These are phyloP conservation scores for Geotrypetes seraphini DNA, from an alignment of 2,797 vertebrate species.

Conservation along the genomic window DNA sequence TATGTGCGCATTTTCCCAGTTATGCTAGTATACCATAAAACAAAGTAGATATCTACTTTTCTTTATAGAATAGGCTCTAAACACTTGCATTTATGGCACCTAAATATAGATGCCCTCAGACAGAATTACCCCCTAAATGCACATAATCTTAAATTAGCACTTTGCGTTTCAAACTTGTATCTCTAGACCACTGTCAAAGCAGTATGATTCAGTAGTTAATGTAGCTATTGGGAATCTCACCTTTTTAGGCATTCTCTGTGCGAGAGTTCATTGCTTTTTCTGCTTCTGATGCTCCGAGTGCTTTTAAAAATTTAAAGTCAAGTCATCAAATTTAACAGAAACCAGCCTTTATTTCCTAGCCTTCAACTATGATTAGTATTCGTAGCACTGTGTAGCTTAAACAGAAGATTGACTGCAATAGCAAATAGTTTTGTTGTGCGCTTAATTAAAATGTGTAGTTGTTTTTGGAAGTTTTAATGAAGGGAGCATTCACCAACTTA, in stretches of 20 bases:
- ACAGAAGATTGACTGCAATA: background rate
- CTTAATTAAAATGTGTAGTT: conserved; percentile 14
- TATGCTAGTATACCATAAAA: too few relatives aligned
- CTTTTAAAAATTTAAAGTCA: conserved; percentile 1
- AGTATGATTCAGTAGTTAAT: too few relatives aligned
- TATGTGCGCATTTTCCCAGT: too few relatives aligned
- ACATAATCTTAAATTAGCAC: too few relatives aligned
- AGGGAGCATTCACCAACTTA: conserved; percentile 6
- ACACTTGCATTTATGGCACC: too few relatives aligned
- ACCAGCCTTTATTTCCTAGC: background rate
- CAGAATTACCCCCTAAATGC: too few relatives aligned
- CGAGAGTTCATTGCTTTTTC: conserved; percentile 16
- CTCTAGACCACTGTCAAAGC: too few relatives aligned
- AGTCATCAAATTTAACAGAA: conserved; percentile 1
- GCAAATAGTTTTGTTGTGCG: conserved; percentile 3
- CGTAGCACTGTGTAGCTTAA: conserved; percentile 5
- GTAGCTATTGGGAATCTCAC: conserved; percentile 11
- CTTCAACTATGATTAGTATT: background rate
- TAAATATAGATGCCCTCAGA: too few relatives aligned
- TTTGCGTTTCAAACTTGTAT: too few relatives aligned
- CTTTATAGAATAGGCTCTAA: too few relatives aligned
- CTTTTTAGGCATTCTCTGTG: conserved; percentile 9
- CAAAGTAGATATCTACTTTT: too few relatives aligned
- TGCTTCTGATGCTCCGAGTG: background rate
- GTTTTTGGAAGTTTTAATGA: conserved; percentile 14